A percentile compares a stretch with the other conserved stretches of the same genome.
phyloP scores from a whole-genome alignment of 2,888 invertebrate species.

The Camptogramma bilineatum region DNA sequence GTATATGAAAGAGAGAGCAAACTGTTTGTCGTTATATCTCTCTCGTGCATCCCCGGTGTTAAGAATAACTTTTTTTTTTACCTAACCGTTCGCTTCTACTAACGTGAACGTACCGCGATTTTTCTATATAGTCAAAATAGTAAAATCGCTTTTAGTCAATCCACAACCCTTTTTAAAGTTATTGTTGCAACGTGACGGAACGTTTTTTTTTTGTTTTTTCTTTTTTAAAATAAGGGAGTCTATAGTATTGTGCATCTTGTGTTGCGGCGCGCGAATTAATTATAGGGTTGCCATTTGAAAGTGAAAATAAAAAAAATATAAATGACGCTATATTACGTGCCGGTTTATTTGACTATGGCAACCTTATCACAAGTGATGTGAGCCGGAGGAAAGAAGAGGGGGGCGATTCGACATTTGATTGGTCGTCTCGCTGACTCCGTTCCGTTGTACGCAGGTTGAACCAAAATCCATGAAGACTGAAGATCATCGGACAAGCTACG shows the following conservation, averaged over 20 bases:
- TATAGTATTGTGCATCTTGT: slow-evolving; percentile 83
- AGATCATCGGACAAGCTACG: slow-evolving; percentile 36
- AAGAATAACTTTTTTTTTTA: slow-evolving; percentile 60
- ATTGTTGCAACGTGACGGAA: slow-evolving; percentile 76
- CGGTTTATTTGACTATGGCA: slow-evolving; percentile 49
- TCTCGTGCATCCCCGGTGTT: slow-evolving; percentile 84
- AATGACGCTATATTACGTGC: not conserved
- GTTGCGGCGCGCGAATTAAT: slow-evolving; percentile 68
- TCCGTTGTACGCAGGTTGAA: slow-evolving; percentile 84
- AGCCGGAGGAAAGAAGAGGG: slow-evolving; percentile 78
- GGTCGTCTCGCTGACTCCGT: slow-evolving; percentile 80
- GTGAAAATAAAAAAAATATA: not conserved
- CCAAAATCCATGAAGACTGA: slow-evolving; percentile 76
- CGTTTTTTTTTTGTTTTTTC: slow-evolving; percentile 54
- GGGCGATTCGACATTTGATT: slow-evolving; percentile 72
- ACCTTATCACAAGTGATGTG: slow-evolving; percentile 59
- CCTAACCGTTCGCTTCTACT: slow-evolving; percentile 83
- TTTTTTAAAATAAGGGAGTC: slow-evolving; percentile 72
- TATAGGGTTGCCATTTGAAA: slow-evolving; percentile 55
- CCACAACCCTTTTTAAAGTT: slow-evolving; percentile 79
- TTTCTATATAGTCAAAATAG: slow-evolving; percentile 52
- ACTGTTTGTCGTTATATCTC: slow-evolving; percentile 46
- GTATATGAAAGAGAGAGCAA: slow-evolving; percentile 71
- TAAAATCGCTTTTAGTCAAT: slow-evolving; percentile 70
- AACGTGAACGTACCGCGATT: slow-evolving; percentile 72